Percentiles rank a stretch among this genome's conserved stretches.
Evolutionary conservation across 2,888 invertebrate genomes (phyloP).

Genomic region (Blera fallax): DNA sequence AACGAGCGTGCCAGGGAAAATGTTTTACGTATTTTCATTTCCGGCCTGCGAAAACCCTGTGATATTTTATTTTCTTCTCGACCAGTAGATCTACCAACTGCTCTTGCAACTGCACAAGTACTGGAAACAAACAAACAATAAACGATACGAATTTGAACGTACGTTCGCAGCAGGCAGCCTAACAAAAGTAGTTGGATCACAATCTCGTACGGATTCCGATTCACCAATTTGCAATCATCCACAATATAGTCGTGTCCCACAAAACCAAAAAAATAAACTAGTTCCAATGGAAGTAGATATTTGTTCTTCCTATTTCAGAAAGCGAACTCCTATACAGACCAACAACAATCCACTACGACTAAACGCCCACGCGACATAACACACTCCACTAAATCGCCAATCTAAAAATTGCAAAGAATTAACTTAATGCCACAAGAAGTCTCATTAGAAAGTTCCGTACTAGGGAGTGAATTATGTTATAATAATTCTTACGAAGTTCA

Average conservation of each 20-base stretch:
- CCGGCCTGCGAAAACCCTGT: not conserved
- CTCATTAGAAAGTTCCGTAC: too few species aligned
- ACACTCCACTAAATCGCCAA: not conserved
- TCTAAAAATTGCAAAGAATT: not conserved
- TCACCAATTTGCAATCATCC: too few species aligned
- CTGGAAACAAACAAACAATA: too few species aligned
- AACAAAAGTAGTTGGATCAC: too few species aligned
- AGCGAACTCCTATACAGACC: not conserved
- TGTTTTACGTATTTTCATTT: not conserved
- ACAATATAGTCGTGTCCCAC: not conserved
- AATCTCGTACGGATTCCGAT: too few species aligned
- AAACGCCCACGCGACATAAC: not conserved
- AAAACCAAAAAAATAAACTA: not conserved
- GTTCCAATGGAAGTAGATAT: not conserved
- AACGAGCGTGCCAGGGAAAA: not conserved
- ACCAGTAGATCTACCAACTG: too few species aligned
- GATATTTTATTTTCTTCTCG: not conserved
- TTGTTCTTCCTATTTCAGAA: too few species aligned
- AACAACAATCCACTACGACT: not conserved
- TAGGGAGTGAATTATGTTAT: too few species aligned
- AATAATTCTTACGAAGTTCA: too few species aligned
- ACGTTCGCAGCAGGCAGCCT: not conserved
- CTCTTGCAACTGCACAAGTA: too few species aligned
- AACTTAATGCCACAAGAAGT: too few species aligned
- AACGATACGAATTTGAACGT: not conserved